Evolutionary conservation across 92 coral and sea anemone genomes (phyloP).

Genomic region (Parazoanthus atlanticus): DNA sequence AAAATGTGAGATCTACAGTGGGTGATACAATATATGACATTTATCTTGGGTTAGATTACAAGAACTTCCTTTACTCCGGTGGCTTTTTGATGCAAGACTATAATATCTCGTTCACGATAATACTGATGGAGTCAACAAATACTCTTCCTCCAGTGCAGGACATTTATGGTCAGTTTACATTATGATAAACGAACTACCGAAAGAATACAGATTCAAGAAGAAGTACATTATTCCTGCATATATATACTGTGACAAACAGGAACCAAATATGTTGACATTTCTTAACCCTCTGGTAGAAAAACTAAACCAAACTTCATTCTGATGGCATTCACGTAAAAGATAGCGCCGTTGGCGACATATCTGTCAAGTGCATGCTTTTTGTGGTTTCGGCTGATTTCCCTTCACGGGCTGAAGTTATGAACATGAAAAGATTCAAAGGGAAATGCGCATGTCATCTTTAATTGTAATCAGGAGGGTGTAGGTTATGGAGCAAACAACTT

Average conservation of each 20-base stretch:
- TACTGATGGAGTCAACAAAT: slow-evolving; percentile 67
- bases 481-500: slow-evolving; percentile 64
- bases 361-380: slow-evolving; percentile 55
- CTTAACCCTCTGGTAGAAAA: slow-evolving; percentile 57
- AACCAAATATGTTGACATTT: slow-evolving; percentile 60
- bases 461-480: slow-evolving; percentile 58
- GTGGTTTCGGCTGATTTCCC: slow-evolving; percentile 55
- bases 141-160: slow-evolving; percentile 60
- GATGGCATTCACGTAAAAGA: slow-evolving; percentile 43
- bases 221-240: slow-evolving; percentile 64
- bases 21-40: neutral
- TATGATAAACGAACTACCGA: slow-evolving; percentile 62
- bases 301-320: slow-evolving; percentile 43
- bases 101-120: slow-evolving; percentile 62
- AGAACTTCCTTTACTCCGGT: slow-evolving; percentile 52
- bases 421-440: slow-evolving; percentile 63
- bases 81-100: slow-evolving; percentile 45
- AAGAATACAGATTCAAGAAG: slow-evolving; percentile 53
- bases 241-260: slow-evolving; percentile 63
- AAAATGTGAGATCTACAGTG: neutral
- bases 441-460: slow-evolving; percentile 54
- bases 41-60: neutral
- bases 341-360: slow-evolving; percentile 58
- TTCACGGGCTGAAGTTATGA: slow-evolving; percentile 58
- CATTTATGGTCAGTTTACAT: slow-evolving; percentile 68